A percentile compares a stretch with the other conserved stretches of the same genome.
Conservation (phyloP, 2,797 vertebrate species). For the Chaetophractus vellerosus region DNA sequence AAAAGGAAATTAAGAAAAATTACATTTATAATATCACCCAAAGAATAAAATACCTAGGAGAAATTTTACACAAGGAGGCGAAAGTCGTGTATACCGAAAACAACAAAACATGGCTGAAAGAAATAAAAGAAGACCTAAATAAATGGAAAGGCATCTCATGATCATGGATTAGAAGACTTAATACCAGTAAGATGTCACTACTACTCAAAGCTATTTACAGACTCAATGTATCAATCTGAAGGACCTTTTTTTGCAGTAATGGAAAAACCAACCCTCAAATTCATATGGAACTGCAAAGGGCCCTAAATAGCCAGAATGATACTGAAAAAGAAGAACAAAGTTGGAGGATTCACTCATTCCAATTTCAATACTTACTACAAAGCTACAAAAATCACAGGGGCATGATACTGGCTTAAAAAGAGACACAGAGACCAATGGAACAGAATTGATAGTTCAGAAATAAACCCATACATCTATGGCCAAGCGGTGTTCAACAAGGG, state of each 20-base stretch:
- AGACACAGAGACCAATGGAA: neutral
- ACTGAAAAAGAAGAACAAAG: neutral
- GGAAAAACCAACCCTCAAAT: neutral
- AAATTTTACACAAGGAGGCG: neutral
- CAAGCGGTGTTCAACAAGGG: neutral
- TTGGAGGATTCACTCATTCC: constrained; percentile 15
- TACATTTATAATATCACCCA: neutral
- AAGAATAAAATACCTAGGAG: neutral
- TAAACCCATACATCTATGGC: neutral
- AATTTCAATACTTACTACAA: constrained; percentile 61
- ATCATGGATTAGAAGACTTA: neutral
- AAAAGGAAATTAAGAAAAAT: constrained; percentile 54
- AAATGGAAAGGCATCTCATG: neutral
- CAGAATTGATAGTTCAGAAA: neutral
- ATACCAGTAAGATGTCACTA: neutral
- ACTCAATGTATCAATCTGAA: neutral
- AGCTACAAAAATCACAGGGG: neutral
- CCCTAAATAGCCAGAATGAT: neutral
- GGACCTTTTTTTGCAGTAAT: constrained; percentile 4
- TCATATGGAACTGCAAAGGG: neutral
- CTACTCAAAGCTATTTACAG: neutral
- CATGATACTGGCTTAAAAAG: neutral
- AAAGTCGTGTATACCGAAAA: constrained; percentile 14
- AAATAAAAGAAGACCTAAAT: neutral
- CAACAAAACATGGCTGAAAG: neutral